phyloP scores from a whole-genome alignment of 2,113 vertebrate species.

The Cyprinus carpio region DNA sequence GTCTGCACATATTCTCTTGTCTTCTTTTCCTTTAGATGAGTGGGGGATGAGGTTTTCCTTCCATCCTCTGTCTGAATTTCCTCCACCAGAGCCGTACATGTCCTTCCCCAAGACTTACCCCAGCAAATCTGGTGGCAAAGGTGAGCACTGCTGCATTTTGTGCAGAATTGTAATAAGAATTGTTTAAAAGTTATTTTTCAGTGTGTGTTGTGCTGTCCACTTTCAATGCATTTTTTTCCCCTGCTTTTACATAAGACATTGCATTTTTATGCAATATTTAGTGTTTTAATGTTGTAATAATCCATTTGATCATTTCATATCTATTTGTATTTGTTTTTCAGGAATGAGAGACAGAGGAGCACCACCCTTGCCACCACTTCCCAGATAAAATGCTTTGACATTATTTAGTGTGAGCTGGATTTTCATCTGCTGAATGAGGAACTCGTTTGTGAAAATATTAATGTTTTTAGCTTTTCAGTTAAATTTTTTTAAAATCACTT shows the following conservation, averaged over 20 bases:
- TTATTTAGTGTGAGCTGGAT: neutral
- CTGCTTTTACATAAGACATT: neutral
- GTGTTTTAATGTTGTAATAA: neutral
- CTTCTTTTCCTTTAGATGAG: constrained; percentile 75
- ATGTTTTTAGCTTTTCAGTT: neutral
- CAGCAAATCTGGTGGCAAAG: constrained; percentile 81
- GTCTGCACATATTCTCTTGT: neutral
- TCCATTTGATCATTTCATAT: neutral
- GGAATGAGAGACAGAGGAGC: constrained; percentile 84
- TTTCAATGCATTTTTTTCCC: neutral
- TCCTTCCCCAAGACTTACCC: constrained; percentile 79
- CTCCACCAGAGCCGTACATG: constrained; percentile 84
- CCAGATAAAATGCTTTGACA: constrained; percentile 75
- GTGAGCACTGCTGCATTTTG: constrained; percentile 60
- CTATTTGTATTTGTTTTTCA: constrained; percentile 55
- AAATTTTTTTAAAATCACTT: neutral
- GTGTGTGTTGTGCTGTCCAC: neutral
- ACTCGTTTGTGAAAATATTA: neutral
- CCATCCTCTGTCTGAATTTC: constrained; percentile 82
- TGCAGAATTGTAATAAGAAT: neutral
- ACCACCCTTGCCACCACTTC: constrained; percentile 80
- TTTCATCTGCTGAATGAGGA: neutral
- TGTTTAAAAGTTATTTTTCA: neutral
- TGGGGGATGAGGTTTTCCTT: constrained; percentile 88
- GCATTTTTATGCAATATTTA: neutral